Base-by-base conservation (phyloP, 2,113 vertebrate genomes). In the Plestiodon gilberti region DNA sequence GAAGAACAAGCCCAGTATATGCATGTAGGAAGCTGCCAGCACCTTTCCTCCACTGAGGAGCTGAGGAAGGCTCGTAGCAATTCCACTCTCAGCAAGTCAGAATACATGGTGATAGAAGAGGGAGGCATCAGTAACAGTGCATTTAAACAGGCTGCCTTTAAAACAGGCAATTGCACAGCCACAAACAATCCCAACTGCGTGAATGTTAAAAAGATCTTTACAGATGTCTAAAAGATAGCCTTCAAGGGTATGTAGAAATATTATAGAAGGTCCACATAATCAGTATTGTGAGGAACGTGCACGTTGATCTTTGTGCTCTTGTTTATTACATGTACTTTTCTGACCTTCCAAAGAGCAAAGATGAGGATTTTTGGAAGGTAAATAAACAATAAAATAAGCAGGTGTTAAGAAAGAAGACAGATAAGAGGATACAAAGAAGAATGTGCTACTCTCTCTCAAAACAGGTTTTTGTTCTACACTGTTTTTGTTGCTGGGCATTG, bases 101-200 rank as follows among this genome's bases (percentile, higher is more conserved):
- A 99, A 93, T 99, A 98, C 75, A 98, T 99, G 98, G 99, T 99
- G 90, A 98, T 99, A 15, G 98, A 99, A 93, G 98, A 99, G 93
- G 97, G 95, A 75, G 97, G 96, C 1, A 94, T 98, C 86, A 98
- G 98, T 96, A 96, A 96, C 88, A 97, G 97, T 89, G 93, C 98
- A 6, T 99, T 99, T 95, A 99, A 98, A 91, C 98, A 97, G 95
- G 97, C 98, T 83, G 97, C 98, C 91, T 98, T 99, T 87, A 98
- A 96, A 92, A 94, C 95, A 18, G 96, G 84, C 92, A 97, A 97
- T 88, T 96, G 96, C 94, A 97, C 97, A 3, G 84, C 94, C 91
- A 89, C 96, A 85, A 98, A 96, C 95, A 98, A 98, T 95, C 98
- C 98, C 96, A 98, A 98, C 92, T 99, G 98, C 91, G 98, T 99